Conservation (phyloP, 2,888 invertebrate species). For the Taenaris catops region DNA sequence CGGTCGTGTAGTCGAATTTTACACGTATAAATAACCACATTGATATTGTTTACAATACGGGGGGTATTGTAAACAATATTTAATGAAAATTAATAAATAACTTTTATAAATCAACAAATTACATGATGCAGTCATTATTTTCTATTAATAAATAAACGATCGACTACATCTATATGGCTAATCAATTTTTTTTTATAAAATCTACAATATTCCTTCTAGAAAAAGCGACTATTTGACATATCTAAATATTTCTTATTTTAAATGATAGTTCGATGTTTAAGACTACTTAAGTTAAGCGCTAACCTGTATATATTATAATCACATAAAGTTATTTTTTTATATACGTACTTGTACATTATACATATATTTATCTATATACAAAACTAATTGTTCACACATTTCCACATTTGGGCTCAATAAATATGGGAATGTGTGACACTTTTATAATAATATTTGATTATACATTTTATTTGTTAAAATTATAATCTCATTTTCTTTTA, state of each 20-base stretch:
- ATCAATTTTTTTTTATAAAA: constrained; percentile 13
- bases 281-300: constrained; percentile 3
- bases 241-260: constrained; percentile 3
- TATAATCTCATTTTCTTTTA: constrained; percentile 4
- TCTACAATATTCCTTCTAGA: constrained; percentile 10
- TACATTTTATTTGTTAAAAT: background rate
- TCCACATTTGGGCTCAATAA: constrained; percentile 36
- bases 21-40: too few relatives aligned
- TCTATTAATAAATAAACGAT: background rate
- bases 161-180: constrained; percentile 1
- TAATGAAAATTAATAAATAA: too few relatives aligned
- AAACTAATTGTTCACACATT: constrained; percentile 20
- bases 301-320: constrained; percentile 4
- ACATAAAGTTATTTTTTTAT: background rate
- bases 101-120: too few relatives aligned
- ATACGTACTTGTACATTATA: background rate
- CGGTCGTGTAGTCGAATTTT: too few relatives aligned
- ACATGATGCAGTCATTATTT: too few relatives aligned
- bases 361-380: too few relatives aligned
- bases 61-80: too few relatives aligned
- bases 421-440: constrained; percentile 28
- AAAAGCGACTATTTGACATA: background rate
- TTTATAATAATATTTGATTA: background rate
- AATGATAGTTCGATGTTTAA: constrained; percentile 17
- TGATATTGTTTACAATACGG: too few relatives aligned